A percentile compares a stretch with the other conserved stretches of the same genome.
Conservation (phyloP, 2,888 invertebrate genomes). For the Parasteatoda lunata region DNA sequence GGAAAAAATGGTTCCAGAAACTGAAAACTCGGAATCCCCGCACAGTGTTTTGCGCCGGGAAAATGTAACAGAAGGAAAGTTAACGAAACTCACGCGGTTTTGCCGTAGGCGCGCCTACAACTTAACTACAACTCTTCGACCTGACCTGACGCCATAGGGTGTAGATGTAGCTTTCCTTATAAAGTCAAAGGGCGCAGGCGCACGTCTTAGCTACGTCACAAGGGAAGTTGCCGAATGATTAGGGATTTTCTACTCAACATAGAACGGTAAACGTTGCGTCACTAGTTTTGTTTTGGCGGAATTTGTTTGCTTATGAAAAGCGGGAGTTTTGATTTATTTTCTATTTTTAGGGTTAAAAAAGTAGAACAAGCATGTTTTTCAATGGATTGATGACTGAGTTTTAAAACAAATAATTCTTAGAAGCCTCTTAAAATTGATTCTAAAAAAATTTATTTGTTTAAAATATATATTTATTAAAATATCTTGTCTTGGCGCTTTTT, state of each 20-base stretch:
- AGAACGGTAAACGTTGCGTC: background rate
- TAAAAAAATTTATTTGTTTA: too few species aligned
- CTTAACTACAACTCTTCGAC: constrained; percentile 31
- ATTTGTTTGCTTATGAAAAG: too few species aligned
- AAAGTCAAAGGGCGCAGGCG: constrained; percentile 68
- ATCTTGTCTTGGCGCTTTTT: too few species aligned
- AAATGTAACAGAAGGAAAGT: constrained; percentile 28
- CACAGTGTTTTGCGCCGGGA: constrained; percentile 28
- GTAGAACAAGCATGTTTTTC: too few species aligned
- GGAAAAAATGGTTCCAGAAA: background rate
- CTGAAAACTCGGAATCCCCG: constrained; percentile 20
- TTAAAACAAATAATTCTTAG: too few species aligned
- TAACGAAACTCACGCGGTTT: constrained; percentile 17
- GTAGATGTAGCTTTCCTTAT: constrained; percentile 69
- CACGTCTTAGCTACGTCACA: constrained; percentile 52
- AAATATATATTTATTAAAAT: too few species aligned
- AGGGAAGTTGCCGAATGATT: constrained; percentile 28
- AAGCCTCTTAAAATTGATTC: too few species aligned
- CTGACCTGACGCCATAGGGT: constrained; percentile 67
- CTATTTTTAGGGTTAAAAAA: too few species aligned
- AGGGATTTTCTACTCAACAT: constrained; percentile 35
- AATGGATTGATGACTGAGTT: too few species aligned
- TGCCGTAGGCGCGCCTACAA: constrained; percentile 66
- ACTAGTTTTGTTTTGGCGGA: too few species aligned
- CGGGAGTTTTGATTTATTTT: too few species aligned